phyloP scores from a whole-genome alignment of 2,113 vertebrate genomes.

The Cepphus grylle region DNA sequence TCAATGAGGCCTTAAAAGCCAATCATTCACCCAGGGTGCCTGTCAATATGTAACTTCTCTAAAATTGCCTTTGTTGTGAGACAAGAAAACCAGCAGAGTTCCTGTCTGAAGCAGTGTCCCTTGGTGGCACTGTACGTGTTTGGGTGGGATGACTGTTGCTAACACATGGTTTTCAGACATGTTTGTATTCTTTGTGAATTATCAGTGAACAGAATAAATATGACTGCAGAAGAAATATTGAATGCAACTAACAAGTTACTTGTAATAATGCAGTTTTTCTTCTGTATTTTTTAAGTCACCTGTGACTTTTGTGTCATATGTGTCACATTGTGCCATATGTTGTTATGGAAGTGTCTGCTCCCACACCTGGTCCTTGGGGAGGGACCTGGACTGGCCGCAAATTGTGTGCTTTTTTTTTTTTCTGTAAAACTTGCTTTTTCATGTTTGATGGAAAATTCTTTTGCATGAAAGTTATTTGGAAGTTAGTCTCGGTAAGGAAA shows the following conservation, averaged over 20 bases:
- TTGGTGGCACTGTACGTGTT: background rate
- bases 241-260: background rate
- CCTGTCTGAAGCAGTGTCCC: background rate
- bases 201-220: background rate
- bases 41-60: background rate
- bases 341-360: background rate
- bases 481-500: background rate
- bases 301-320: background rate
- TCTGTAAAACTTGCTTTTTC: background rate
- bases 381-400: background rate
- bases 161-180: background rate
- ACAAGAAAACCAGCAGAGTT: background rate
- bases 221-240: background rate
- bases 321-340: too few relatives aligned
- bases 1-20: background rate
- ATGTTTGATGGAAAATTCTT: background rate
- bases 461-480: background rate
- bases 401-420: background rate
- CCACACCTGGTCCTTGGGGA: background rate
- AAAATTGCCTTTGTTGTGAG: background rate
- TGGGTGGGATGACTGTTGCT: background rate
- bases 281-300: background rate
- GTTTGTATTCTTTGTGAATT: background rate
- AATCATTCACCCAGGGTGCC: background rate
- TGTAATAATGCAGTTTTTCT: background rate